These are phyloP conservation scores for Tetragnatha versicolor DNA, from an alignment of 1,140 invertebrate genomes.

Conservation along the genomic window DNA sequence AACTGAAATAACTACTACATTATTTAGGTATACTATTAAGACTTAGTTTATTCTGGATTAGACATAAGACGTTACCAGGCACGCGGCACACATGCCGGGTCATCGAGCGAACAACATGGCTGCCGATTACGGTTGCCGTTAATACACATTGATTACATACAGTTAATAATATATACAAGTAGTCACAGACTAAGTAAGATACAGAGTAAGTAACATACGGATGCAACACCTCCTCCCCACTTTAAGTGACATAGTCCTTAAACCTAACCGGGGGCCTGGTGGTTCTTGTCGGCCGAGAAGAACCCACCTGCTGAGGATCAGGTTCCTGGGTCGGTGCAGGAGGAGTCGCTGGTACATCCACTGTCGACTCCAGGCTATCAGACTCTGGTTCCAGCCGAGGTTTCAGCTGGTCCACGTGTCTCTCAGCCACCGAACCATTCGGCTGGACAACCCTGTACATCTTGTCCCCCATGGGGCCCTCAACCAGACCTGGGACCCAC, in stretches of 20 bases:
- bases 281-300: neutral
- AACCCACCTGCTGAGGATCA: neutral
- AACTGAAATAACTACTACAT: too few species aligned
- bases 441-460: neutral
- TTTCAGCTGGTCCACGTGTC: neutral
- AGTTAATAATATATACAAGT: too few species aligned
- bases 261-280: neutral
- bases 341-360: neutral
- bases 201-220: too few species aligned
- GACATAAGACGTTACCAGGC: too few species aligned
- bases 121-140: too few species aligned
- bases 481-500: neutral
- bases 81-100: too few species aligned
- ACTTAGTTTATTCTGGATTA: too few species aligned
- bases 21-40: too few species aligned
- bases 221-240: constrained; percentile 2
- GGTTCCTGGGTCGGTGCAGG: neutral
- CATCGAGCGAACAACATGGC: too few species aligned
- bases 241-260: neutral
- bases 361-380: neutral
- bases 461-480: neutral
- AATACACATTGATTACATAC: too few species aligned
- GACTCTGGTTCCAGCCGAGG: neutral
- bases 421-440: neutral
- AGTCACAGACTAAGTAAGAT: too few species aligned